phyloP scores from a whole-genome alignment of 2,888 invertebrate species.

The Hesperia comma region DNA sequence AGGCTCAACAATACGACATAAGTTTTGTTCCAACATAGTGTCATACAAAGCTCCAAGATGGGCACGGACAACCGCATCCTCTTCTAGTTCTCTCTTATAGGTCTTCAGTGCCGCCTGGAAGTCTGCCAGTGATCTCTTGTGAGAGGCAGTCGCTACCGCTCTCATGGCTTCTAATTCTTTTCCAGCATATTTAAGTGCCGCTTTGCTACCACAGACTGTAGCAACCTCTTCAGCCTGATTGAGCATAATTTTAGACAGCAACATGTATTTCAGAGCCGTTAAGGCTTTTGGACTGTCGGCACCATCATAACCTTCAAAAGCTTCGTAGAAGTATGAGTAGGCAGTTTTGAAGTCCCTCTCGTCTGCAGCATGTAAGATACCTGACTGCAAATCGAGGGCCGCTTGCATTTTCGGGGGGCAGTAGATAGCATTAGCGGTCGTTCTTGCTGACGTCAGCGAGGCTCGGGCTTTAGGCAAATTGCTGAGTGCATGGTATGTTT shows the following conservation, averaged over 20 bases:
- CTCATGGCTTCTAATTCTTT: slow-evolving; percentile 99
- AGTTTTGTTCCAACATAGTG: slow-evolving; percentile 99
- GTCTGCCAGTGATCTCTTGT: slow-evolving; percentile 97
- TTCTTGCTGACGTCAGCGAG: slow-evolving; percentile 98
- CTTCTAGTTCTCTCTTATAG: slow-evolving; percentile 94
- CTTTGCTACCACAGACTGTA: slow-evolving; percentile 97
- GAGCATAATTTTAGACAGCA: slow-evolving; percentile 99
- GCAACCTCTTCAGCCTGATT: slow-evolving; percentile 98
- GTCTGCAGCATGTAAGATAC: slow-evolving; percentile 99
- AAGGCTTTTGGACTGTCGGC: slow-evolving; percentile 96
- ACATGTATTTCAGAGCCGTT: slow-evolving; percentile 99
- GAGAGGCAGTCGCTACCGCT: slow-evolving; percentile 97
- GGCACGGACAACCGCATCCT: slow-evolving; percentile 98
- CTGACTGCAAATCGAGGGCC: slow-evolving; percentile 97
- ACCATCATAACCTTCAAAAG: slow-evolving; percentile 99
- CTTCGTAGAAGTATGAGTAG: slow-evolving; percentile 99
- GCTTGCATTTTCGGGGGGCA: slow-evolving; percentile 99
- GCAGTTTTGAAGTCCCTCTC: slow-evolving; percentile 99
- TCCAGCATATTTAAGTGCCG: slow-evolving; percentile 98
- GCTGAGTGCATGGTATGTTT: slow-evolving; percentile 98
- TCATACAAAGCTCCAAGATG: slow-evolving; percentile 98
- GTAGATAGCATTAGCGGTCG: slow-evolving; percentile 99
- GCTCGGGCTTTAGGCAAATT: slow-evolving; percentile 98
- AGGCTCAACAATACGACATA: slow-evolving; percentile 99
- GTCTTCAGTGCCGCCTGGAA: slow-evolving; percentile 95